These are phyloP conservation scores for Agriopis aurantiaria DNA, from an alignment of 2,888 invertebrate species.

Conservation along the genomic window DNA sequence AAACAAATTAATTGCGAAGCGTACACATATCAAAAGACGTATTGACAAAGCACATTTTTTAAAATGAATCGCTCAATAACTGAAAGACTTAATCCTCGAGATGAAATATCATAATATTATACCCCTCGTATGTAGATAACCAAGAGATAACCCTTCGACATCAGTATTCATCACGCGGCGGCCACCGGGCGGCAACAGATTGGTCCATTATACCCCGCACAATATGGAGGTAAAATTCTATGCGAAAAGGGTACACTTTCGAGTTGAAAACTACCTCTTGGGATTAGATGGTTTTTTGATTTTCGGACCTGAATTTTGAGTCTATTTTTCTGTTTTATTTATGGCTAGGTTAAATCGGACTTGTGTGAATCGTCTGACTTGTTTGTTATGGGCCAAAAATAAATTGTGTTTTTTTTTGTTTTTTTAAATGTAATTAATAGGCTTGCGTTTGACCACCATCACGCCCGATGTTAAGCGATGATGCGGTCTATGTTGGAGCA, in stretches of 20 bases:
- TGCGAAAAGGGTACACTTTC: constrained; percentile 28
- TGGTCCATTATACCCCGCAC: constrained; percentile 49
- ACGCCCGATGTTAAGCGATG: too few relatives aligned
- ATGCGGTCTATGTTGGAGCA: too few relatives aligned
- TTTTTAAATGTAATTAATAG: too few relatives aligned
- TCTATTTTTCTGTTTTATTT: constrained; percentile 11
- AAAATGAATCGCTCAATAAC: neutral
- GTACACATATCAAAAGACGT: too few relatives aligned
- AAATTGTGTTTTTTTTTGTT: too few relatives aligned
- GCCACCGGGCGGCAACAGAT: constrained; percentile 43
- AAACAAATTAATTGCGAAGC: too few relatives aligned
- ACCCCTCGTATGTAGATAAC: constrained; percentile 22
- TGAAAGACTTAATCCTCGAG: constrained; percentile 11
- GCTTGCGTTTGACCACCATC: too few relatives aligned
- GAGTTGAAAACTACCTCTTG: constrained; percentile 28
- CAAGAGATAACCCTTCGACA: constrained; percentile 22
- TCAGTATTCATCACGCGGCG: constrained; percentile 44
- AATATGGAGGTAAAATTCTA: constrained; percentile 38
- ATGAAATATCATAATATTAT: constrained; percentile 7
- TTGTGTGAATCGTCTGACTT: too few relatives aligned
- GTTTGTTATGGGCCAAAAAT: too few relatives aligned
- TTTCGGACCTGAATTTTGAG: constrained; percentile 7
- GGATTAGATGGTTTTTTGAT: constrained; percentile 23
- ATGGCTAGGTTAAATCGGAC: too few relatives aligned
- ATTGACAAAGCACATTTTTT: too few relatives aligned